Evolutionary conservation across 2,113 vertebrate species (phyloP), one percentile per base, ranked within the genome.

Genomic region (Saguinus imperator): DNA sequence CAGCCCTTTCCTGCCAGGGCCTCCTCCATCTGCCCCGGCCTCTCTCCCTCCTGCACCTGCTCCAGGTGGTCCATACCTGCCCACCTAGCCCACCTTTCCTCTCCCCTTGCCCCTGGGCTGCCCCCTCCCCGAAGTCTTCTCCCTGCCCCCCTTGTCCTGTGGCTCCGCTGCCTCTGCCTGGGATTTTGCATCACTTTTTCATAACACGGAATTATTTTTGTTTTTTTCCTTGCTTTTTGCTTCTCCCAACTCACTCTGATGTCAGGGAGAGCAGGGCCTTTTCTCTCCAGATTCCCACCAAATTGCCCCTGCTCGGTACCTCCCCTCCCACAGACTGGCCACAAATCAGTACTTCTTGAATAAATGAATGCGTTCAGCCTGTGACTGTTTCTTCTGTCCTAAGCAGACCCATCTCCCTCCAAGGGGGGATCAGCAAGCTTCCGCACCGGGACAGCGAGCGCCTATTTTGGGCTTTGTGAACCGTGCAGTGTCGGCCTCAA

Each of bases 401-500:
- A 0, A 29, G 10, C 18, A 25, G 29, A 21, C 17, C 91, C 12
- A 4, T 4, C 25, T 57, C 35, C 16, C 37, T 40, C 25, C 83
- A 4, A 3, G 32, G 4, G 29, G 0, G 1, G 11, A 64, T 0
- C 2, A 37, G 18, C 27, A 18, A 2, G 9, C 6, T 0, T 5
- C 27, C 0, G 2, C 1, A 18, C 5, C 5, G 45, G 72, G 72
- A 27, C 16, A 0, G 29, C 0, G 25, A 6, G 40, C 3, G 8
- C 5, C 4, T 0, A 6, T 7, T 32, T 48, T n/a, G 17, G 0
- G 18, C 9, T 73, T 20, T 0, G 29, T 1, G 1, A 66, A 66
- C 40, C 2, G 0, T 1, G 10, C 0, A 16, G 29, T 7, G 3
- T 18, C 18, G 0, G 27, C 17, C n/a, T 20, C 32, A 0, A 3